Conservation (phyloP, 2,888 invertebrate species). For the Andrena chrysosceles region DNA sequence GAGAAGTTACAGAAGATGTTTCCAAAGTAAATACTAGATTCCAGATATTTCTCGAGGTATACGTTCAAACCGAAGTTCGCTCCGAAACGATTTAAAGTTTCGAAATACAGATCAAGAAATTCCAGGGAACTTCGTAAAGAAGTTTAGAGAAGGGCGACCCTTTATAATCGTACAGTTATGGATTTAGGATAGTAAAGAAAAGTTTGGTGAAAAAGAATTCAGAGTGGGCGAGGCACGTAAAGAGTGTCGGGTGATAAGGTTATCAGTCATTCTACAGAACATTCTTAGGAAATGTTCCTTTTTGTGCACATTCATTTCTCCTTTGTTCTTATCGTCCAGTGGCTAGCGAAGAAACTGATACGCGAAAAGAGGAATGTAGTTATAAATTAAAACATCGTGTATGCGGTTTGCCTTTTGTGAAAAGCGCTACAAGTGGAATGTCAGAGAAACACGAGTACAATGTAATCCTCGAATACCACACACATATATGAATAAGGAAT, state of each 20-base stretch:
- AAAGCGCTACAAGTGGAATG: neutral
- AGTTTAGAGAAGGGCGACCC: neutral
- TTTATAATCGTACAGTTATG: constrained; percentile 1
- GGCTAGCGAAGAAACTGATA: constrained; percentile 24
- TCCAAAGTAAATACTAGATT: neutral
- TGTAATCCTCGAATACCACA: neutral
- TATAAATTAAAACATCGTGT: constrained; percentile 13
- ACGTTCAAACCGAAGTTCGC: neutral
- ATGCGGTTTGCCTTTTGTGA: constrained; percentile 18
- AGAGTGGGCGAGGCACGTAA: neutral
- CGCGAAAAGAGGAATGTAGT: constrained; percentile 10
- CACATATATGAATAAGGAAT: too few species aligned
- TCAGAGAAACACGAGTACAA: neutral
- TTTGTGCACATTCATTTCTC: neutral
- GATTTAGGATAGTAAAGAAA: too few species aligned
- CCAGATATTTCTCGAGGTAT: neutral
- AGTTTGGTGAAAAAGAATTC: neutral
- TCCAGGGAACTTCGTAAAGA: neutral
- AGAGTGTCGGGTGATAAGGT: neutral
- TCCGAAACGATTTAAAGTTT: constrained; percentile 2
- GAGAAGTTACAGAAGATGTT: neutral
- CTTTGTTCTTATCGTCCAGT: constrained; percentile 9
- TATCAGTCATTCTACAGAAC: neutral
- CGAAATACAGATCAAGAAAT: neutral
- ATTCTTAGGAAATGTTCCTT: neutral